Base-by-base conservation (phyloP, 2,797 vertebrate species). In the Clarias pachynema region DNA sequence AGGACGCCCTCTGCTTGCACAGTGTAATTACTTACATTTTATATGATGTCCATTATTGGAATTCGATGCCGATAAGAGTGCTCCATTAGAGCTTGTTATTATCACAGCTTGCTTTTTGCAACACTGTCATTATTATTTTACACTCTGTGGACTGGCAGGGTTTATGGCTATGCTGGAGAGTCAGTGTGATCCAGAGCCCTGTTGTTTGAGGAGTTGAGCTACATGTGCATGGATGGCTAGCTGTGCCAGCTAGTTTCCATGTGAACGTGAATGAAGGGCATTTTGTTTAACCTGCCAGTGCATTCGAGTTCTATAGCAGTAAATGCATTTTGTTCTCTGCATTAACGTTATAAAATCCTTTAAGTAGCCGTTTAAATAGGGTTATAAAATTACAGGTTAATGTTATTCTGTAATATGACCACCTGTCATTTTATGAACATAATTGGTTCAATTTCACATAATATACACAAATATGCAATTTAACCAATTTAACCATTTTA, bases 21-120 rank as follows among this genome's bases (percentile, higher is more conserved):
- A 88, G 89, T 92, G 89, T 91, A 92, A 92, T 92, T 92, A 92
- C 90, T 90, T 90, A 87, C 86, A 88, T 89, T 91, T 91, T 91
- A 91, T 92, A 91, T 91, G 87, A 91, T 92, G 90, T 90, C 90
- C 86, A 89, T 90, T 92, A 92, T 92, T 90, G 91, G 90, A 91
- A 91, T 91, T 92, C 88, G 77, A 92, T 92, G 91, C 79, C 84
- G 90, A 91, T 91, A 92, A 90, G 89, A 91, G 90, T 84, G 90
- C 87, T 89, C 88, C 88, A 92, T 92, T 90, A 90, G 88, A 91
- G 88, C 88, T 88, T 89, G 89, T 92, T 92, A 90, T 91, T 92
- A 91, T 91, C 90, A 91, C 88, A 87, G 89, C 90, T 91, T 87
- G 89, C 89, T 86, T 91, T 92, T 90, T 89, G 89, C 90, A 88